A percentile compares a stretch with the other conserved stretches of the same genome.
Conservation (phyloP, 2,888 invertebrate genomes). For the Eurois occulta region DNA sequence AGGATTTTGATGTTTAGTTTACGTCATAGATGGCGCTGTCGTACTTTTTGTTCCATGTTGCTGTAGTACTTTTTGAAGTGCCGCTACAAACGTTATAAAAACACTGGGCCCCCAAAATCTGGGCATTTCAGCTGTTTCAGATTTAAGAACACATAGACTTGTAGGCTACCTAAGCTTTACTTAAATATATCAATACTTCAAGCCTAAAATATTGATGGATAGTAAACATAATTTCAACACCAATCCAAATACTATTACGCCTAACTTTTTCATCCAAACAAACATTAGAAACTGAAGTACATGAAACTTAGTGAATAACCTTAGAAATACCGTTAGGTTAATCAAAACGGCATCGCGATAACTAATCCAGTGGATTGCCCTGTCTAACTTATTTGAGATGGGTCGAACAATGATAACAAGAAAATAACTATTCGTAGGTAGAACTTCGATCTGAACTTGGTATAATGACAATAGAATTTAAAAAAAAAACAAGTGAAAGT, state of each 20-base stretch:
- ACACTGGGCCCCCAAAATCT: background rate
- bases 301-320: constrained; percentile 58
- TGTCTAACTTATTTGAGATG: constrained; percentile 69
- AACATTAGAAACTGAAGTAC: constrained; percentile 54
- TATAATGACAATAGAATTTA: constrained; percentile 31
- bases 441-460: constrained; percentile 30
- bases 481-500: background rate
- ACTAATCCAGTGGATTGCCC: constrained; percentile 64
- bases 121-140: too few species aligned
- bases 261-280: constrained; percentile 39
- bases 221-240: background rate
- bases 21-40: too few species aligned
- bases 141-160: too few species aligned
- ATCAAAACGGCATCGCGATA: constrained; percentile 66
- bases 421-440: constrained; percentile 52
- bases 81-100: too few species aligned
- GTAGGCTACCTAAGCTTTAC: too few species aligned
- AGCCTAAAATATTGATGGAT: constrained; percentile 1
- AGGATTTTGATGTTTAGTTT: too few species aligned
- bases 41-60: too few species aligned
- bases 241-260: constrained; percentile 23
- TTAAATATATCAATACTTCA: background rate
- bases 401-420: constrained; percentile 64
- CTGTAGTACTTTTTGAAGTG: too few species aligned
- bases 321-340: constrained; percentile 57